A percentile compares a stretch with the other conserved stretches of the same genome.
These are phyloP conservation scores for Chromobotia macracanthus DNA, from an alignment of 2,797 vertebrate genomes.

Conservation along the genomic window DNA sequence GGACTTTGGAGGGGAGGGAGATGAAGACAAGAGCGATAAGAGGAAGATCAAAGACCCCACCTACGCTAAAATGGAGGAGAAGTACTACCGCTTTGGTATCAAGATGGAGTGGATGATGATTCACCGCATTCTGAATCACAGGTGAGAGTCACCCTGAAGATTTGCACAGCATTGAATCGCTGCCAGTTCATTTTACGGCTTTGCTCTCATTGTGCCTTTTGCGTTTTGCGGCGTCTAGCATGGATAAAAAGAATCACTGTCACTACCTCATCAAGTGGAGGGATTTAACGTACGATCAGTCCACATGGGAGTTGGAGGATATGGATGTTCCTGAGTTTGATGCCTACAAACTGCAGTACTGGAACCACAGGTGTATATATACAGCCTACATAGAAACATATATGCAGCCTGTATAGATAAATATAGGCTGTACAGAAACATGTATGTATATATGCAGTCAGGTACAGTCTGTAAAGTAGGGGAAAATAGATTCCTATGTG, in stretches of 20 bases:
- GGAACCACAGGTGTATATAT: conserved; percentile 89
- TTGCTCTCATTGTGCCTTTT: neutral
- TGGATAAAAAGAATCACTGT: conserved; percentile 93
- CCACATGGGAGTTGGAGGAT: conserved; percentile 95
- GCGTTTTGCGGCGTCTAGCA: conserved; percentile 68
- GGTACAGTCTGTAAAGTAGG: too few relatives aligned
- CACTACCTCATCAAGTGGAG: conserved; percentile 98
- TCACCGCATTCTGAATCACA: conserved; percentile 95
- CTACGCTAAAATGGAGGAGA: conserved; percentile 92
- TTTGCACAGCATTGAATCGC: neutral
- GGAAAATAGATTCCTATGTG: too few relatives aligned
- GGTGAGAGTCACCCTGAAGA: conserved; percentile 69
- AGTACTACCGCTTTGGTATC: conserved; percentile 93
- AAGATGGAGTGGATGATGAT: conserved; percentile 98
- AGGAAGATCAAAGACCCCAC: conserved; percentile 93
- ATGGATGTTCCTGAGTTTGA: conserved; percentile 93
- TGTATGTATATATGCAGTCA: too few relatives aligned
- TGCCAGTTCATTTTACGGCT: neutral
- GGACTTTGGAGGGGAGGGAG: conserved; percentile 88
- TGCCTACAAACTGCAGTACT: conserved; percentile 88
- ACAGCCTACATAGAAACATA: too few relatives aligned
- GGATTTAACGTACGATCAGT: conserved; percentile 92
- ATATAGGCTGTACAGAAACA: too few relatives aligned
- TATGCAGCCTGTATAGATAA: too few relatives aligned
- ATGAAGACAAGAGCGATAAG: conserved; percentile 89